Conservation (phyloP, 2,113 vertebrate species). For the Eretmodus cyanostictus region DNA sequence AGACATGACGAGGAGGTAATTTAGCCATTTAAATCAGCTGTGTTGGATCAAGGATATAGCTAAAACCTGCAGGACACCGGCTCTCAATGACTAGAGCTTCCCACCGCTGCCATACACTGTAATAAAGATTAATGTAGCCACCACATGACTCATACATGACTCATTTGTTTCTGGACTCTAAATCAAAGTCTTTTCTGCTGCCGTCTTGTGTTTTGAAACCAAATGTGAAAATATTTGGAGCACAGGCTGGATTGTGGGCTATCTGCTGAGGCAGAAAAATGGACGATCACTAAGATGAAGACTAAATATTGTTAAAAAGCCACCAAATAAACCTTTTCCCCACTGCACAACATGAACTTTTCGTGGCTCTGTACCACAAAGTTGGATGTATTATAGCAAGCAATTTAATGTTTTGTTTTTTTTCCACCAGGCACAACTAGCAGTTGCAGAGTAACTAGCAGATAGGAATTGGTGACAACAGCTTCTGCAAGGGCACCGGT, state of each 20-base stretch:
- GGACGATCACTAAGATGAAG: not conserved
- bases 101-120: not conserved
- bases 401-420: not conserved
- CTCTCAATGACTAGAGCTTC: not conserved
- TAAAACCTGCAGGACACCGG: accelerated
- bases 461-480: not conserved
- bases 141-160: not conserved
- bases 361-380: not conserved
- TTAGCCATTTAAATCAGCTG: not conserved
- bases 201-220: not conserved
- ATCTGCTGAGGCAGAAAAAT: not conserved
- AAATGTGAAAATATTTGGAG: not conserved
- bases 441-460: not conserved
- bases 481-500: not conserved
- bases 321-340: not conserved
- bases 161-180: not conserved
- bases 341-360: accelerated
- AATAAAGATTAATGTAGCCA: not conserved
- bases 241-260: not conserved
- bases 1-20: not conserved
- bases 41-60: not conserved
- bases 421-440: not conserved
- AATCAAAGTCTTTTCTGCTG: not conserved
- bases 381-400: not conserved
- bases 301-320: not conserved